Percentiles rank a stretch among this genome's conserved stretches.
Evolutionary conservation across 2,113 vertebrate genomes (phyloP).

Genomic region (Leptobrachium leishanense): DNA sequence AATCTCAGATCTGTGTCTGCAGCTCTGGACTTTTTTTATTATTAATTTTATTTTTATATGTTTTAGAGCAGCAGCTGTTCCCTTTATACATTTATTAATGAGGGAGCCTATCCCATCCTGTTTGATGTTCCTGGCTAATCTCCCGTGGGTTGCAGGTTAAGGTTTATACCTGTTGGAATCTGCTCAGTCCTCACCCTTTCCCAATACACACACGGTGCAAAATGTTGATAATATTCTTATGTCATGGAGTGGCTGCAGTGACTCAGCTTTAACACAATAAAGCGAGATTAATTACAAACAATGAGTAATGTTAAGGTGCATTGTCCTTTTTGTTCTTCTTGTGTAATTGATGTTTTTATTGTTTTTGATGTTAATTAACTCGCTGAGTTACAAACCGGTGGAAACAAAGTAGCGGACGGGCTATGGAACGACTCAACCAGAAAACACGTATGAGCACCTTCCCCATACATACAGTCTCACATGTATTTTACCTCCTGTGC

Average conservation of each 20-base stretch:
- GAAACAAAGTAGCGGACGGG: no score
- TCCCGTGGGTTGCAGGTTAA: background rate
- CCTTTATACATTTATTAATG: no score
- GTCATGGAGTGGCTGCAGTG: slow-evolving; percentile 2
- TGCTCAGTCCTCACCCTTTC: background rate
- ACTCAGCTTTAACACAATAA: slow-evolving; percentile 21
- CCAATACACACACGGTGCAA: background rate
- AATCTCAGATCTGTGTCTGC: no score
- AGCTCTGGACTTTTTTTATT: background rate
- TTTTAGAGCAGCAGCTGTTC: background rate
- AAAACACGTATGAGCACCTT: no score
- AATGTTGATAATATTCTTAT: background rate
- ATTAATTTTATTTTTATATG: background rate
- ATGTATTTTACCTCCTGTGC: no score
- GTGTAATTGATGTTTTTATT: background rate
- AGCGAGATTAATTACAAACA: background rate
- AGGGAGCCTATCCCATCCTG: background rate
- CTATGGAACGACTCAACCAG: no score
- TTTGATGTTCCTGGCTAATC: slow-evolving; percentile 3
- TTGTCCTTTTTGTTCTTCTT: background rate
- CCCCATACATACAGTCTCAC: no score
- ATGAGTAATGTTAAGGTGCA: slow-evolving; percentile 8
- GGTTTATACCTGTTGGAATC: background rate
- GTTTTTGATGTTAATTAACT: background rate
- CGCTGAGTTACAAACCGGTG: no score